phyloP scores from a whole-genome alignment of 2,797 vertebrate genomes.

The Sebastes vulpes region DNA sequence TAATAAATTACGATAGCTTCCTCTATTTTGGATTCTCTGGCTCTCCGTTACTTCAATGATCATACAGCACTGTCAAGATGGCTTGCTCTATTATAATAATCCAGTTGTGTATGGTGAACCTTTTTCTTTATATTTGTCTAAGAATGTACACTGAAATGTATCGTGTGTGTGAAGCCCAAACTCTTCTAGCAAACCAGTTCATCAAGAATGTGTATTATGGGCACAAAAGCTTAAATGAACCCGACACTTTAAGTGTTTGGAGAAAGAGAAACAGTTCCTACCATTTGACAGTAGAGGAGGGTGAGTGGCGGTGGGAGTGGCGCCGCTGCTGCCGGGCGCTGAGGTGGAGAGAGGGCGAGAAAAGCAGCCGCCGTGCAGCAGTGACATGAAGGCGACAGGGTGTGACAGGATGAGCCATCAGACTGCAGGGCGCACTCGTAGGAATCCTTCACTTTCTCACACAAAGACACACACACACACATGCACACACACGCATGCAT shows the following conservation, averaged over 20 bases:
- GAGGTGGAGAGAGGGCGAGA: conserved; percentile 61
- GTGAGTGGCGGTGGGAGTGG: conserved; percentile 41
- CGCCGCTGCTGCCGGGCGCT: conserved; percentile 38
- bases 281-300: not conserved
- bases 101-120: not conserved
- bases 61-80: not conserved
- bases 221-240: not conserved
- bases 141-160: not conserved
- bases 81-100: not conserved
- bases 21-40: not conserved
- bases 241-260: not conserved
- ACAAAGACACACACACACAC: conserved; percentile 8
- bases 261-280: not conserved
- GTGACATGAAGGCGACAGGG: conserved; percentile 67
- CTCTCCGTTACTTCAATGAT: not conserved
- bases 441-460: conserved; percentile 35
- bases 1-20: not conserved
- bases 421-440: conserved; percentile 41
- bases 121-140: not conserved
- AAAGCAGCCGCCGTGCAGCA: conserved; percentile 43
- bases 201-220: not conserved
- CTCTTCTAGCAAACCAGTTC: not conserved
- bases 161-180: not conserved
- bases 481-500: not conserved
- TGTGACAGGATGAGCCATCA: conserved; percentile 62